A percentile compares a stretch with the other conserved stretches of the same genome.
phyloP scores from a whole-genome alignment of 1,140 invertebrate genomes.

The Bursaphelenchus mucronatus region DNA sequence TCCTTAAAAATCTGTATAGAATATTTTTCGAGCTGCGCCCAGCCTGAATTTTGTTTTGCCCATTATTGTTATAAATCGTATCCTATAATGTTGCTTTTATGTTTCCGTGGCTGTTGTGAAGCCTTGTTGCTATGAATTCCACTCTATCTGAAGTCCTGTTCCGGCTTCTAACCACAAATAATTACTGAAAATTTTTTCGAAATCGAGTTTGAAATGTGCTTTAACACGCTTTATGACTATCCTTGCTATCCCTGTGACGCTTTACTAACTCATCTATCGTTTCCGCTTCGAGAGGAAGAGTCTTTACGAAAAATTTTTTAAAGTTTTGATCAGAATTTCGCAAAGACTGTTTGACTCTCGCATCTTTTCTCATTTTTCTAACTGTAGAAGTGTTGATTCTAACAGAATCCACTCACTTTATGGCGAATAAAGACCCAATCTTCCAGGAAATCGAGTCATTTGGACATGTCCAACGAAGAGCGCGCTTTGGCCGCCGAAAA shows the following conservation, averaged over 20 bases:
- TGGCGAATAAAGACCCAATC: not conserved
- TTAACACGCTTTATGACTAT: no score
- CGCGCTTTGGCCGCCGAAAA: constrained; percentile 49
- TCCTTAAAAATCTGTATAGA: no score
- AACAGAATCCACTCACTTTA: not conserved
- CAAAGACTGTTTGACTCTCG: not conserved
- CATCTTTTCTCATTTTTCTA: constrained; percentile 2
- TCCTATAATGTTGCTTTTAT: no score
- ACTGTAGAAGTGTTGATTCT: constrained; percentile 4
- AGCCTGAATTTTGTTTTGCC: no score
- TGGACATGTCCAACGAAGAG: constrained; percentile 54
- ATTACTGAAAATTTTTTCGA: not conserved
- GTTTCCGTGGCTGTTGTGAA: no score
- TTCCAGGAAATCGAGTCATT: constrained; percentile 47
- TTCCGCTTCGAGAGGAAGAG: not conserved
- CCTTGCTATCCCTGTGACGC: not conserved
- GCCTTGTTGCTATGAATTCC: no score
- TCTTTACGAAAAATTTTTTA: not conserved
- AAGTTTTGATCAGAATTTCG: not conserved
- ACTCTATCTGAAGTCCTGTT: no score
- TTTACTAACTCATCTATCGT: constrained; percentile 1
- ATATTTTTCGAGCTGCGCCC: no score
- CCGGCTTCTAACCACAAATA: no score
- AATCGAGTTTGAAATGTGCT: not conserved
- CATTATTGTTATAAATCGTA: no score